A percentile compares a stretch with the other conserved stretches of the same genome.
phyloP scores from a whole-genome alignment of 2,888 invertebrate species.

The Stegana nigrithorax region DNA sequence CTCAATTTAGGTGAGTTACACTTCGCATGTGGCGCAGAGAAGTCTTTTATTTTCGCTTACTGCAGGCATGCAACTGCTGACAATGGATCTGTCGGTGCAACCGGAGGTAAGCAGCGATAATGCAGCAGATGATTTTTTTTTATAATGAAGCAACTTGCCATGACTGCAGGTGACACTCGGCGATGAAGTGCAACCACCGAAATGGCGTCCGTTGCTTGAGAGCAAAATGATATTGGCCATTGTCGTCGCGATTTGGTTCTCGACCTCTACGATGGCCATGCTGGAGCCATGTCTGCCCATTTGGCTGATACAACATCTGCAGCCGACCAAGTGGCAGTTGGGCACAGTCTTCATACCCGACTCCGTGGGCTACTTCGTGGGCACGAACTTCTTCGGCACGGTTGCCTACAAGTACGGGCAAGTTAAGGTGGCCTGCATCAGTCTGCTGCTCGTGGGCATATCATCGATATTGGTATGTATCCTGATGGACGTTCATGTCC shows the following conservation, averaged over 20 bases:
- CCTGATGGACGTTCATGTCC: too few relatives aligned
- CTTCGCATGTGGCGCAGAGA: too few relatives aligned
- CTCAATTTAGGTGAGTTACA: constrained; percentile 70
- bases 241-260: constrained; percentile 79
- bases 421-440: constrained; percentile 74
- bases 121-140: too few relatives aligned
- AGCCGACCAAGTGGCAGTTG: constrained; percentile 74
- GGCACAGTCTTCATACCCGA: constrained; percentile 89
- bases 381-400: constrained; percentile 82
- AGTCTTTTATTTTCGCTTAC: too few relatives aligned
- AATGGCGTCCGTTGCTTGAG: constrained; percentile 72
- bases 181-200: constrained; percentile 58
- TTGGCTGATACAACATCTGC: constrained; percentile 75
- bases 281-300: constrained; percentile 86
- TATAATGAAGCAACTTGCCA: neutral
- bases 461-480: constrained; percentile 74
- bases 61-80: constrained; percentile 57
- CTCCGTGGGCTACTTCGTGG: constrained; percentile 84
- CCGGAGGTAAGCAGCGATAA: constrained; percentile 56
- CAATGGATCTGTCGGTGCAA: constrained; percentile 63
- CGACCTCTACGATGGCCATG: constrained; percentile 85
- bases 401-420: constrained; percentile 76
- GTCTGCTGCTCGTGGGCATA: constrained; percentile 75
- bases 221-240: constrained; percentile 76
- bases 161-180: neutral